Evolutionary conservation across 2,113 vertebrate genomes (phyloP).

Genomic region (Carassius gibelio): DNA sequence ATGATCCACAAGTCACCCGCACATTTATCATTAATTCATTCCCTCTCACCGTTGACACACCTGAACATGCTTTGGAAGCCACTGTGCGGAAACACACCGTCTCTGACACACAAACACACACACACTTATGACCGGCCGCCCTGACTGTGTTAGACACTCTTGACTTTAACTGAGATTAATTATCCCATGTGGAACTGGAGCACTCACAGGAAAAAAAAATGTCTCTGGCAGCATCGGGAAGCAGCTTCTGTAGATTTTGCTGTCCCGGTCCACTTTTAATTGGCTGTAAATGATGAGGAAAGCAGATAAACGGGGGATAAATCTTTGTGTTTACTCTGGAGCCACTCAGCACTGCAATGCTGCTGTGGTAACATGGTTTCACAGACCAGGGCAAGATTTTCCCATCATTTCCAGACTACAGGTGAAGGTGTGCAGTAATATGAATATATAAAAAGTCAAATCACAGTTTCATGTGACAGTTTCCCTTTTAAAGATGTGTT

Average conservation of each 20-base stretch:
- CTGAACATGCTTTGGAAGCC: conserved; percentile 39
- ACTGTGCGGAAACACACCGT: neutral
- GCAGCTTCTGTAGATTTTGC: conserved; percentile 66
- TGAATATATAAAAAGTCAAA: neutral
- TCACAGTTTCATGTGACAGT: neutral
- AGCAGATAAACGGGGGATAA: conserved; percentile 50
- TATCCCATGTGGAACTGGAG: conserved; percentile 70
- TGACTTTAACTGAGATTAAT: conserved; percentile 71
- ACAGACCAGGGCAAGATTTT: conserved; percentile 76
- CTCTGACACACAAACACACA: conserved; percentile 22
- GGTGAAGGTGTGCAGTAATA: neutral
- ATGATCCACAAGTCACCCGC: conserved; percentile 62
- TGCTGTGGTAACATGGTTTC: conserved; percentile 68
- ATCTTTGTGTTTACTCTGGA: conserved; percentile 54
- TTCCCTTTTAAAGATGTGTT: neutral
- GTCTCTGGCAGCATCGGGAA: conserved; percentile 58
- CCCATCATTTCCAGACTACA: conserved; percentile 23
- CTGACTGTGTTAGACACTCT: conserved; percentile 40
- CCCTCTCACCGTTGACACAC: conserved; percentile 13
- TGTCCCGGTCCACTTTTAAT: conserved; percentile 66
- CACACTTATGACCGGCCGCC: conserved; percentile 31
- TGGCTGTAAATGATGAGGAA: conserved; percentile 66
- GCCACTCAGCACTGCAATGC: conserved; percentile 52
- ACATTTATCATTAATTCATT: conserved; percentile 60
- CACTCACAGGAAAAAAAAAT: conserved; percentile 59